Base-by-base conservation (phyloP, 2,888 invertebrate genomes). In the Drosophila cognata region DNA sequence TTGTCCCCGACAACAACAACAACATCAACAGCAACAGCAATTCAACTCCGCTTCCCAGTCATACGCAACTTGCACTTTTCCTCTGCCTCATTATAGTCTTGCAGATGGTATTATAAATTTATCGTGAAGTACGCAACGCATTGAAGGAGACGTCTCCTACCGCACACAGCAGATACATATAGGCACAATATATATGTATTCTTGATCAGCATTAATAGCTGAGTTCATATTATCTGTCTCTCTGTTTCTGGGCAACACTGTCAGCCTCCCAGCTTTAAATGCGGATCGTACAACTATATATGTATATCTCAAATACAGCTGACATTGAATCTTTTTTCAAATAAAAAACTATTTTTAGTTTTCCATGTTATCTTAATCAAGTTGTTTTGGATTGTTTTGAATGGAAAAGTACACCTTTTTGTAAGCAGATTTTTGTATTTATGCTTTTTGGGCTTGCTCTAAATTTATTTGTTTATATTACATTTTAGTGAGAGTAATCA, bases 1-100 rank as follows among this genome's bases (percentile, higher is more conserved):
- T 78, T 77, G 66, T 62, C 64, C 43, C 41, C 48, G 29, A 25
- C 52, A 60, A 52, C 62, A 41, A 41, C n/a, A 31, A n/a, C 10
- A 55, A 21, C 28, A 57, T 25, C 59, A 35, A 36, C 31, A 21
- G 18, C 13, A 52, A 16, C 38, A 29, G 41, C 36, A 51, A 11
- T 18, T 21, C 10, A 46, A 46, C 46, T 18, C 31, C 64, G 29
- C 52, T 52, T 16, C 53, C 18, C 25, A 36, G 25, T 33, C 55
- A 52, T 13, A 41, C 50, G 56, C 57, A 65, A 36, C 36, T 52
- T 65, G 58, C 52, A 43, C 43, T 52, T 53, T 52, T 60, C 35
- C 21, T 36, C 36, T 51, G 29, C 29, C 50, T 35, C 18, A 31
- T 29, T 43, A 28, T 57, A 13, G n/a, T n/a, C 43, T 10, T 57